These are phyloP conservation scores for Peromyscus eremicus DNA, from an alignment of 2,797 vertebrate genomes.

Conservation along the genomic window DNA sequence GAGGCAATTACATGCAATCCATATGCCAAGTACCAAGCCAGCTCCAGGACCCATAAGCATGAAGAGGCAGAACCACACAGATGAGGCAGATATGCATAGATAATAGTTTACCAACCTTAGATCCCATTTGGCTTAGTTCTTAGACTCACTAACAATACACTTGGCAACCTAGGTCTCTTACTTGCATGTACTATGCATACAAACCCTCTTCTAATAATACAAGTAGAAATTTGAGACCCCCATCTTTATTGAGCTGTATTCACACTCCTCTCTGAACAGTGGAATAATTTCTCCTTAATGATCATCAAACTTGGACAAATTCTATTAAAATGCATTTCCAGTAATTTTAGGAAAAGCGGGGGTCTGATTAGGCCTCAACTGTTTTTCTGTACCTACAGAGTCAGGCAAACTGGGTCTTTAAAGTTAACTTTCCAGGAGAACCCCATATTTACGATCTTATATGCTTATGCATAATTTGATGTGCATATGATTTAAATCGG, in stretches of 20 bases:
- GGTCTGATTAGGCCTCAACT: background rate
- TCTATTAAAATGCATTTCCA: background rate
- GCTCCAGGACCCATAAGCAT: rapidly evolving
- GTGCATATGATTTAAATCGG: background rate
- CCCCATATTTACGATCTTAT: background rate
- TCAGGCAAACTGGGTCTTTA: background rate
- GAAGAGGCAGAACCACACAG: background rate
- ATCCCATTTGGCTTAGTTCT: background rate
- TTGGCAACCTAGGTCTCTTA: background rate
- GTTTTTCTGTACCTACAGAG: background rate
- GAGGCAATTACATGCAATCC: background rate
- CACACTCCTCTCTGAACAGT: background rate
- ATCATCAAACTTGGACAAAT: background rate
- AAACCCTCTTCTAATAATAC: background rate
- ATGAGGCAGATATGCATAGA: background rate
- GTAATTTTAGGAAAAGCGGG: background rate
- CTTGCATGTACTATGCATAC: background rate
- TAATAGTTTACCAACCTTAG: background rate
- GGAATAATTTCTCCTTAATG: background rate
- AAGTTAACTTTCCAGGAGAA: background rate
- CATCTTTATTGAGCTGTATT: background rate
- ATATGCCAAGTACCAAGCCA: background rate
- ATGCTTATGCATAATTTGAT: background rate
- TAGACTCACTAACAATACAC: background rate
- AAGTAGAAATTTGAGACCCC: background rate